Base-by-base conservation (phyloP, 2,888 invertebrate genomes). In the Perithous albicinctus region DNA sequence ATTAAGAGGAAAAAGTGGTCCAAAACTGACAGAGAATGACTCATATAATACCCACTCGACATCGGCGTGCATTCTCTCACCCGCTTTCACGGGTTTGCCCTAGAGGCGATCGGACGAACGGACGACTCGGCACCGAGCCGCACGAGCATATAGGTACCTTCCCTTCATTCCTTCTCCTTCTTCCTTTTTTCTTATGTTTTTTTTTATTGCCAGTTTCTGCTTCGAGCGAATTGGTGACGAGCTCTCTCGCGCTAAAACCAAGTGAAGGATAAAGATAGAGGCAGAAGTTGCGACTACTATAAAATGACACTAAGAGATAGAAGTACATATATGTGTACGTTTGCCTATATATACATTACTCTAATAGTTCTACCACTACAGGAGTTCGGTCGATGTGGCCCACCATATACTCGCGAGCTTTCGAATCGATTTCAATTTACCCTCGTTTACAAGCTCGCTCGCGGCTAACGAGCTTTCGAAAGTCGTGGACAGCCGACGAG, bases 401-500 rank as follows among this genome's bases (percentile, higher is more conserved):
- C 76, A 78, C 78, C 63, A 43, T 35, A 59, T 59, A 59, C 74
- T 64, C 67, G 54, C 38, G 54, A 67, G 70, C 77, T 84, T 85
- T 82, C 77, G 89, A 90, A 92, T 92, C 92, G 91, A 92, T 92
- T 92, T 92, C 91, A 92, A 92, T 92, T 92, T 92, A 91, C 89
- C 90, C 90, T 91, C 90, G 89, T 92, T 92, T 89, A 91, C 87
- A 88, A 89, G 90, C 91, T 89, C 88, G 88, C 88, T 88, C 89
- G 86, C 86, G 80, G 89, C 89, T 92, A 92, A 92, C 92, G 91
- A 92, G 92, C 92, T 92, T 91, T 92, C 91, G 88, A 91, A 91
- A 92, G 90, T 91, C 91, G 88, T 89, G 90, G 91, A 91, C 91
- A 91, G 73, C 89, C 90, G 90, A 91, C 91, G 90, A 91, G 90